Conservation (phyloP, 2,888 invertebrate genomes). For the Ceraclea dissimilis region DNA sequence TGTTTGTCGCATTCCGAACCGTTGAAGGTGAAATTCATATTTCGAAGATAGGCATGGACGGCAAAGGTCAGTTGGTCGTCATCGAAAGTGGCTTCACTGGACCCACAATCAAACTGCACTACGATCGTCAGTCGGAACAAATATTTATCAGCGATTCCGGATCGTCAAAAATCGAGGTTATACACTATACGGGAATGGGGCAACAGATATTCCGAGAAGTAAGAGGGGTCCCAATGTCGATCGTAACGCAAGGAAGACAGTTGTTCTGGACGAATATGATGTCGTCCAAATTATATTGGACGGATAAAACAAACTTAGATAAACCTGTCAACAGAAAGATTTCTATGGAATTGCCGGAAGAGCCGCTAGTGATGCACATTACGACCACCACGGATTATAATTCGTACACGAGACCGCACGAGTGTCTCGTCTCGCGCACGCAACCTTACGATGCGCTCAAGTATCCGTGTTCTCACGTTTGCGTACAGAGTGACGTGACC, state of each 20-base stretch:
- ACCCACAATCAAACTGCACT: constrained; percentile 41
- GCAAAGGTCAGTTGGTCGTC: constrained; percentile 39
- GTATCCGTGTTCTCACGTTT: constrained; percentile 60
- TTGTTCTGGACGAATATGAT: constrained; percentile 62
- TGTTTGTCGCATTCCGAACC: constrained; percentile 54
- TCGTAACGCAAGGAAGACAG: constrained; percentile 55
- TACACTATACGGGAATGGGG: constrained; percentile 50
- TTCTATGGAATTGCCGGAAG: constrained; percentile 13
- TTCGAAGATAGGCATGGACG: constrained; percentile 62
- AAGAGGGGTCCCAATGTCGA: constrained; percentile 45
- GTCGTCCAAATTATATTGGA: constrained; percentile 45
- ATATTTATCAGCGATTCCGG: constrained; percentile 63
- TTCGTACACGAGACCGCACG: neutral
- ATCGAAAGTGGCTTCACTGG: constrained; percentile 39
- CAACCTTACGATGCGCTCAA: neutral
- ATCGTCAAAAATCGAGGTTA: constrained; percentile 56
- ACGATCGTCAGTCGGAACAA: constrained; percentile 49
- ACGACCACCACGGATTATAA: neutral
- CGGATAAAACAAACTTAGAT: constrained; percentile 13
- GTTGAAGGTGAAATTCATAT: constrained; percentile 47
- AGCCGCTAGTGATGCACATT: neutral
- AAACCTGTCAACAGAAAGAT: constrained; percentile 10
- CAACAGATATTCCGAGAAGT: constrained; percentile 40
- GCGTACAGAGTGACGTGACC: constrained; percentile 45
- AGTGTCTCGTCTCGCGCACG: neutral